Evolutionary conservation across 2,113 vertebrate species (phyloP), one percentile per base, ranked within the genome.

Genomic region (Rhizomys pruinosus): DNA sequence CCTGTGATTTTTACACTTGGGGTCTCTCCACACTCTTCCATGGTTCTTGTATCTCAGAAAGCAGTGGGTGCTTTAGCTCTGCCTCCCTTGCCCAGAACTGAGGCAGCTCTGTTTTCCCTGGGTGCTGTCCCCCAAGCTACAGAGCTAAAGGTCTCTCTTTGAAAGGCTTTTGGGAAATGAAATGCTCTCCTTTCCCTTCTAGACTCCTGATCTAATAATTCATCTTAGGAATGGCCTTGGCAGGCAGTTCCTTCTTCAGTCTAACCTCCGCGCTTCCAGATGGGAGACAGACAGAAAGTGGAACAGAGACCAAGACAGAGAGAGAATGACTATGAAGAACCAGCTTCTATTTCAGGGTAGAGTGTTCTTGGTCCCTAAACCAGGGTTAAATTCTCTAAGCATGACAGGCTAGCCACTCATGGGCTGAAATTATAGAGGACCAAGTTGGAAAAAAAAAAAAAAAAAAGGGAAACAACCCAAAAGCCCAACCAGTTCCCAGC

Each of bases 361-460:
- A 25, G 52, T 88, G 44, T 57, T 96, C 66, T 87, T 44, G 78
- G 78, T 76, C 52, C 90, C 71, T 95, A 76, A 93, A 63, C 61
- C 47, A 61, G 39, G 37, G 66, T 80, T 94, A 90, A 39, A 91
- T 82, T 89, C 66, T 94, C 72, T 79, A 89, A 85, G 81, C 34
- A 13, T 66, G 94, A 55, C 87, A 86, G 37, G 64, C 81, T 86
- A 94, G 82, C 95, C 96, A 96, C 92, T 92, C 95, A 86, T 90
- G 76, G 52, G 66, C 82, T 95, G 93, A 90, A 96, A 96, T 96
- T 94, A 97, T 52, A 96, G 94, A 90, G 95, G 89, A 84, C 84
- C 80, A 85, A 87, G 90, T 86, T 93, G 77, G 86, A 80, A 27
- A 86, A 52, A 44, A 23, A 72, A 39, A 20, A n/a, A 89, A 91